Conservation (phyloP, 2,113 vertebrate genomes). For the Gracilinanus agilis region DNA sequence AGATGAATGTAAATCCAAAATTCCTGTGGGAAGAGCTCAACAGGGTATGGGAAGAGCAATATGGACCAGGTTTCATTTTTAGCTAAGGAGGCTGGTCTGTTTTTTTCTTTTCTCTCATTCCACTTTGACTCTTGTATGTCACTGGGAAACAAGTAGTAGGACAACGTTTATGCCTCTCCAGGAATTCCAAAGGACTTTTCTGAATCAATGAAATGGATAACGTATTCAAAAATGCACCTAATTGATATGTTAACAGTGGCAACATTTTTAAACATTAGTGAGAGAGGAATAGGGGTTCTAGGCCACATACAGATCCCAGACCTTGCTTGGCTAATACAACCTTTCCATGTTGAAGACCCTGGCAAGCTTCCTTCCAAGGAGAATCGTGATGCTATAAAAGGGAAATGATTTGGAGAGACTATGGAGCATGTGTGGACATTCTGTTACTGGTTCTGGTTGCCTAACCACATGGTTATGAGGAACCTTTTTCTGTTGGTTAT, state of each 20-base stretch:
- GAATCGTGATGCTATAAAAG: background rate
- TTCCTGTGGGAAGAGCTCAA: background rate
- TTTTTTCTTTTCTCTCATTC: background rate
- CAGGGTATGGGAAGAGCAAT: background rate
- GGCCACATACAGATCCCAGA: background rate
- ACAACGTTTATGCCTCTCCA: background rate
- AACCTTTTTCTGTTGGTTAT: background rate
- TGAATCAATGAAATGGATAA: background rate
- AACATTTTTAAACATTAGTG: background rate
- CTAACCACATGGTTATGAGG: background rate
- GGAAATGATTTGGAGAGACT: background rate
- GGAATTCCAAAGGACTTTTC: background rate
- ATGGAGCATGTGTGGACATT: background rate
- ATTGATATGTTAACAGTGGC: background rate
- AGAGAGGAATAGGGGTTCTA: background rate
- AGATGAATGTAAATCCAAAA: background rate
- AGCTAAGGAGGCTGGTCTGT: background rate
- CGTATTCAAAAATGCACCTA: background rate
- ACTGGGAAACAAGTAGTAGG: background rate
- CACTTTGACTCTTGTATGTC: background rate
- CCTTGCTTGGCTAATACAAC: background rate
- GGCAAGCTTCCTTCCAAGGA: background rate
- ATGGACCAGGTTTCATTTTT: background rate
- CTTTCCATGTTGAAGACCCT: no score
- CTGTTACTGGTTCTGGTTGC: background rate